Conservation (phyloP, 1,140 invertebrate species). For the Eurosta solidaginis region DNA sequence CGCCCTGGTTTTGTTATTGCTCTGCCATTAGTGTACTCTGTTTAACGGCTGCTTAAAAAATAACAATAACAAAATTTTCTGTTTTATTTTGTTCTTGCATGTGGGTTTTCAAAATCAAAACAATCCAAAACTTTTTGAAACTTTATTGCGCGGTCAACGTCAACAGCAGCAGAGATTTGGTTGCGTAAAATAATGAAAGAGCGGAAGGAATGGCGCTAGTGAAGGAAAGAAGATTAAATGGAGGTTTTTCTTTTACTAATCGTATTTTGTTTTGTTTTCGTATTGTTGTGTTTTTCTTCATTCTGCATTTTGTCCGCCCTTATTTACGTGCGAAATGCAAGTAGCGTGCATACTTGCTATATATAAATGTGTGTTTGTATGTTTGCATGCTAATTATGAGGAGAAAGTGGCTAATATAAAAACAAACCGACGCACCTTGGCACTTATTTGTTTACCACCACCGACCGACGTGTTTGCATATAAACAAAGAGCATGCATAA, state of each 20-base stretch:
- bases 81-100: background rate
- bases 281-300: background rate
- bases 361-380: too few relatives aligned
- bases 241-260: background rate
- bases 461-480: too few relatives aligned
- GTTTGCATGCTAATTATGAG: too few relatives aligned
- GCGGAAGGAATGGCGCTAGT: background rate
- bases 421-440: too few relatives aligned
- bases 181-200: background rate
- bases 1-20: background rate
- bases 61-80: background rate
- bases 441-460: too few relatives aligned
- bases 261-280: conserved; percentile 12
- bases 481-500: too few relatives aligned
- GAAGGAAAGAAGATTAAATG: background rate
- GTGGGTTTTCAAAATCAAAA: conserved; percentile 15
- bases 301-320: background rate
- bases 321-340: too few relatives aligned
- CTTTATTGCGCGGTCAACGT: background rate
- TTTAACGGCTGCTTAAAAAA: background rate
- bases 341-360: too few relatives aligned
- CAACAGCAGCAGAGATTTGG: background rate
- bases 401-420: too few relatives aligned
- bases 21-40: background rate
- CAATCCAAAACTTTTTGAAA: background rate